Base-by-base conservation (phyloP, 1,140 invertebrate species). In the Tribolium castaneum region DNA sequence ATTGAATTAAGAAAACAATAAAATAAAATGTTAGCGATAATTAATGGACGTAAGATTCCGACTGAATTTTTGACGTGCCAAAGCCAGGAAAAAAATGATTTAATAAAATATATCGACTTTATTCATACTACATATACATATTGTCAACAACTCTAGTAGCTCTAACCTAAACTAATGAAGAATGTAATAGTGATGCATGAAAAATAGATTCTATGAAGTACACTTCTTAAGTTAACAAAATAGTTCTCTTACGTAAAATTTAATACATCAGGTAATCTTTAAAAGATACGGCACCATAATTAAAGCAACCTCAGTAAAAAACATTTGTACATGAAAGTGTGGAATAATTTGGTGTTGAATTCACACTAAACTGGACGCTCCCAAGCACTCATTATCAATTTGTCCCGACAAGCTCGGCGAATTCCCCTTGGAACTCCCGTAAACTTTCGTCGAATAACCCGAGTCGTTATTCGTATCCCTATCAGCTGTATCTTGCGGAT, bases 391-490 rank as follows among this genome's bases (percentile, higher is more conserved):
- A 5, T 76, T 79, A 39, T 90, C 89, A 2, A 88, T 86, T 72
- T 90, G 88, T 12, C 93, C 92, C 35, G 92, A 93, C 13, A 94
- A 88, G 81, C 92, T 93, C 9, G 93, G 93, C 1, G 93, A 94
- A 10, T 93, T 92, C 0, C 93, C 93, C 83, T 94, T 92, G 6
- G 93, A 94, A 54, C 92, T 93, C 4, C 93, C 93, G 76, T 93
- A 94, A 78, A 94, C 92, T 81, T 93, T 92, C 9, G 93, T 94
- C 78, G 92, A 93, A 82, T 94, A 94, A 1, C 93, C 93, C 7
- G 93, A 94, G 85, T 94, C 93, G 83, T 94, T 94, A 82, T 93
- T 93, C 0, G 91, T 91, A 81, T 93, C 92, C 56, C 90, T 84
- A 80, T 92, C 91, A 3, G 88, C 81, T 1, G 51, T 82, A 76